Evolutionary conservation across 35 echinoderm and acorn worm genomes (phyloP), one percentile per base, ranked within the genome.

Genomic region (Chiridota heheva): DNA sequence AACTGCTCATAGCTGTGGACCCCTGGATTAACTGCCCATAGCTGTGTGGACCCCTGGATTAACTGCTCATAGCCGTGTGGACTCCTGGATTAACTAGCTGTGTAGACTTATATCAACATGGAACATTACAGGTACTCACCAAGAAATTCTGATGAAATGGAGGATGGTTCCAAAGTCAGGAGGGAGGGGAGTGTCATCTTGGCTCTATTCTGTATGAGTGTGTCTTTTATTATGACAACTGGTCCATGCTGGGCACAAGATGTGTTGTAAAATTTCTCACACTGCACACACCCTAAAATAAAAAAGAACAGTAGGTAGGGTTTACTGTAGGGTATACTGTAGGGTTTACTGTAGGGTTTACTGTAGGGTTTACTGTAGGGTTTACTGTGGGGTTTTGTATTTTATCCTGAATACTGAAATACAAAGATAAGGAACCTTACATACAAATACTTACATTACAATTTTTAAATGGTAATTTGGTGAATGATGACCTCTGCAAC

Each of bases 161-260:
- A 69, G 0, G 80, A 82, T 36, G 40, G 43, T 58, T 82, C 70
- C 22, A 82, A 35, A 34, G 28, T 39, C 25, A 87, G 63, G 12
- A 53, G 69, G 6, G 5, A 35, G 3, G 85, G 85, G 34, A 87
- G 51, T 30, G 85, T 87, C 25, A 80, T 78, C 36, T 71, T 79
- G 33, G 85, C 85, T 58, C 63, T 80, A 34, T 65, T 80, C 46
- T 66, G 72, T 42, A 87, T 87, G 4, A 44, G 37, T 5, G 37
- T 80, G 29, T 87, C 85, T 53, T 30, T 4, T 42, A 87, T 87
- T 18, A 68, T 40, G 7, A 36, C 68, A 3, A 63, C 44, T 28
- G 85, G 73, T 40, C 73, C 73, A 32, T 77, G 73, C 29, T 77
- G 73, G 2, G 73, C 47, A 33, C 73, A 77, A 38, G 38, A 27